Conservation (phyloP, 2,113 vertebrate genomes). For the Phyllostomus discolor region DNA sequence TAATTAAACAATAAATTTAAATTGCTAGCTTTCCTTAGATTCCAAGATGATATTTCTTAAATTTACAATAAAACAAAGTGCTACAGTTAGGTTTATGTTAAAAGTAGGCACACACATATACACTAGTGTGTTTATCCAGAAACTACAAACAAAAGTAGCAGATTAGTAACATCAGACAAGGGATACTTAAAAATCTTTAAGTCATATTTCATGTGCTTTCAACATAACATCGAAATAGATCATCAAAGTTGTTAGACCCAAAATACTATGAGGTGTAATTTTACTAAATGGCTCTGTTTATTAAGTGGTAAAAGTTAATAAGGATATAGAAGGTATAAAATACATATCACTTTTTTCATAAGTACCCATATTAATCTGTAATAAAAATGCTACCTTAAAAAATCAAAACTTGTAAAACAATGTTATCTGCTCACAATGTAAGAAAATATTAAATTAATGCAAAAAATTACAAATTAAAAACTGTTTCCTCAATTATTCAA, state of each 20-base stretch:
- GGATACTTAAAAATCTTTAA: neutral
- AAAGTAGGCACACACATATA: neutral
- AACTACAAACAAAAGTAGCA: neutral
- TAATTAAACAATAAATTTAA: neutral
- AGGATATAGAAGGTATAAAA: neutral
- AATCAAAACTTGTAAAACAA: neutral
- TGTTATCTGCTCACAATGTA: neutral
- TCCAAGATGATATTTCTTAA: neutral
- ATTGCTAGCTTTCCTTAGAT: neutral
- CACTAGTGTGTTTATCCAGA: neutral
- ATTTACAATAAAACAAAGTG: neutral
- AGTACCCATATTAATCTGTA: neutral
- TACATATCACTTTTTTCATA: neutral
- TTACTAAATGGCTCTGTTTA: neutral
- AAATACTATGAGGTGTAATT: neutral
- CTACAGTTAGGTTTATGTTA: neutral
- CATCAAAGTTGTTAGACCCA: neutral
- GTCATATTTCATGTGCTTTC: neutral
- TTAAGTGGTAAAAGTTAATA: neutral
- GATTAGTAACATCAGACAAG: neutral
- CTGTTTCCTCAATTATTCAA: neutral
- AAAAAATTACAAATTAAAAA: slow-evolving; percentile 13
- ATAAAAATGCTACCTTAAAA: neutral
- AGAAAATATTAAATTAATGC: neutral
- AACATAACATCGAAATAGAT: neutral